phyloP scores from a whole-genome alignment of 2,888 invertebrate species.

The Monoplex corrugatus region DNA sequence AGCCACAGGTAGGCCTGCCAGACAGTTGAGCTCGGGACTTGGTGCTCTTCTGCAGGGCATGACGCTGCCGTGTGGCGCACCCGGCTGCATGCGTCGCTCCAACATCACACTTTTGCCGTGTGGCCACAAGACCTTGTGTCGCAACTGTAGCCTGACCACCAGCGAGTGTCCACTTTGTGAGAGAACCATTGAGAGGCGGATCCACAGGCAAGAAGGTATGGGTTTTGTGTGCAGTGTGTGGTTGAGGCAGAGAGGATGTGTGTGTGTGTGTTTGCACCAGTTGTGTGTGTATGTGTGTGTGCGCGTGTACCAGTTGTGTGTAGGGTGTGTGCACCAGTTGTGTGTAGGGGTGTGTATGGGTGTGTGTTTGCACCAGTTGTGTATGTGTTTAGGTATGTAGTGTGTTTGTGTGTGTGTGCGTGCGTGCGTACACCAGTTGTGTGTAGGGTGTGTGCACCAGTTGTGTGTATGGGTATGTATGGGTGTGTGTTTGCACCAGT shows the following conservation, averaged over 20 bases:
- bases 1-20: background rate
- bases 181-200: conserved; percentile 35
- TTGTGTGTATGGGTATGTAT: background rate
- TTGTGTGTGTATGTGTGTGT: background rate
- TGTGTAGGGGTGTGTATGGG: background rate
- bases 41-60: conserved; percentile 21
- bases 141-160: conserved; percentile 27
- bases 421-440: background rate
- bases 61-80: conserved; percentile 24
- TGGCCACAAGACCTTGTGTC: conserved; percentile 47
- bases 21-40: background rate
- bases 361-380: background rate
- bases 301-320: background rate
- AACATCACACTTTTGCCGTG: conserved; percentile 49
- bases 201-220: conserved; percentile 20
- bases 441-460: background rate
- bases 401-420: background rate
- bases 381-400: background rate
- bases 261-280: background rate
- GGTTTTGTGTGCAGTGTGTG: background rate
- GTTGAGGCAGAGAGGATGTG: background rate
- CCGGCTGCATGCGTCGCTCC: background rate
- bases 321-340: background rate
- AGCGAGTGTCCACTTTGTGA: conserved; percentile 46
- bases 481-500: background rate